Percentiles rank a stretch among this genome's conserved stretches.
These are phyloP conservation scores for Sebastes elongatus DNA, from an alignment of 2,797 vertebrate species.

Conservation along the genomic window DNA sequence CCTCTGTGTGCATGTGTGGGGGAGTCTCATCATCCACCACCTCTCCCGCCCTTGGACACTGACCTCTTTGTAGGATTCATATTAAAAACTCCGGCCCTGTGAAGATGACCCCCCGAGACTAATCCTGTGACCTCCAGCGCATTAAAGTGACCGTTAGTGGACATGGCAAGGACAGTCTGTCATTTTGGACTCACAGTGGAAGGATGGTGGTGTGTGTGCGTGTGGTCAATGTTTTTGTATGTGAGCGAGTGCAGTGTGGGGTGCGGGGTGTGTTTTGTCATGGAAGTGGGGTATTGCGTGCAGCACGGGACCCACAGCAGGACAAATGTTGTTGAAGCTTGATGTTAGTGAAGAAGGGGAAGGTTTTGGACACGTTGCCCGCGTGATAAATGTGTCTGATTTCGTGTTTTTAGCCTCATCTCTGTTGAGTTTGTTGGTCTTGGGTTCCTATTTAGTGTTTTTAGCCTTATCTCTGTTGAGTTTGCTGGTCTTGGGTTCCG, in stretches of 20 bases:
- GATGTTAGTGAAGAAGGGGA: slow-evolving; percentile 28
- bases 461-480: background rate
- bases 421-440: background rate
- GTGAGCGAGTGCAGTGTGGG: slow-evolving; percentile 6
- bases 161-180: slow-evolving; percentile 78
- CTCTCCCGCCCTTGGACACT: slow-evolving; percentile 72
- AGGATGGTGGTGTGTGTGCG: slow-evolving; percentile 27
- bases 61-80: slow-evolving; percentile 81
- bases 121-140: slow-evolving; percentile 83
- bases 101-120: slow-evolving; percentile 77
- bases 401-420: background rate
- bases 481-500: background rate
- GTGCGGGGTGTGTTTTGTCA: slow-evolving; percentile 10
- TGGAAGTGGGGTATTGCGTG: slow-evolving; percentile 38
- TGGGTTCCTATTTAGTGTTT: background rate
- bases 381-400: background rate
- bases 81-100: slow-evolving; percentile 76
- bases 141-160: slow-evolving; percentile 84
- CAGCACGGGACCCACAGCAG: slow-evolving; percentile 21
- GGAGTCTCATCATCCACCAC: slow-evolving; percentile 54
- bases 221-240: slow-evolving; percentile 47
- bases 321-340: slow-evolving; percentile 27
- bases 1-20: slow-evolving; percentile 48
- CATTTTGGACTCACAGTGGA: slow-evolving; percentile 52
- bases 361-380: background rate